Base-by-base conservation (phyloP, 2,888 invertebrate genomes). In the Odontomyia ornata region DNA sequence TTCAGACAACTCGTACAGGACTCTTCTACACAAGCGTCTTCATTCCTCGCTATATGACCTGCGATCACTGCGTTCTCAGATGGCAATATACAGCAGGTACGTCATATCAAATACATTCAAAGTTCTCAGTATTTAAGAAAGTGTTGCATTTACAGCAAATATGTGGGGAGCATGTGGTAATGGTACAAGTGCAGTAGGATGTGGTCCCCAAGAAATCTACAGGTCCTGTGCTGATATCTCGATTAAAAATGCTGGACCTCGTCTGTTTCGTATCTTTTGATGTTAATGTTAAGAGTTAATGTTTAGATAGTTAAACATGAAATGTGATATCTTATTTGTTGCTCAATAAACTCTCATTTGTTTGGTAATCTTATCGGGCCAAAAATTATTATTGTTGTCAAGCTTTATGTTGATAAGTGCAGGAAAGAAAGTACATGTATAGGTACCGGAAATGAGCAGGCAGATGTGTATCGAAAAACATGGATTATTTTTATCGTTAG, bases 11-110 rank as follows among this genome's bases (percentile, higher is more conserved):
- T 15, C 64, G 76, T 1, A 77, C 73, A 0, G 86, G 85, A 5
- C 79, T 79, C 47, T 84, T 84, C 62, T 81, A 83, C 60, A 80
- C 84, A 18, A 80, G 80, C 0, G 79, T 86, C 2, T 43, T 81
- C 15, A 83, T 90, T 11, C 90, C 90, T 0, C 27, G 81, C 1
- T 84, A 83, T 1, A 72, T 90, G 15, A 86, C 81, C n/a, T 90
- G 90, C 81, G 79, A 87, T 0, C 88, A 88, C 60, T 90, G 90
- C 80, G 88, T 89, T 0, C 81, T 91, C 1, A 88, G 89, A 76
- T 90, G 90, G 90, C 87, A 87, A 47, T 90, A 89, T 80, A 82
- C 82, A 1, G 84, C 86, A 23, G 90, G 88, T 83, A 85, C 2
- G 36, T 36, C 36, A 36, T 36, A 5, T n/a, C n/a, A n/a, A 36